Base-by-base conservation (phyloP, 2,113 vertebrate species). In the Recurvirostra avosetta region DNA sequence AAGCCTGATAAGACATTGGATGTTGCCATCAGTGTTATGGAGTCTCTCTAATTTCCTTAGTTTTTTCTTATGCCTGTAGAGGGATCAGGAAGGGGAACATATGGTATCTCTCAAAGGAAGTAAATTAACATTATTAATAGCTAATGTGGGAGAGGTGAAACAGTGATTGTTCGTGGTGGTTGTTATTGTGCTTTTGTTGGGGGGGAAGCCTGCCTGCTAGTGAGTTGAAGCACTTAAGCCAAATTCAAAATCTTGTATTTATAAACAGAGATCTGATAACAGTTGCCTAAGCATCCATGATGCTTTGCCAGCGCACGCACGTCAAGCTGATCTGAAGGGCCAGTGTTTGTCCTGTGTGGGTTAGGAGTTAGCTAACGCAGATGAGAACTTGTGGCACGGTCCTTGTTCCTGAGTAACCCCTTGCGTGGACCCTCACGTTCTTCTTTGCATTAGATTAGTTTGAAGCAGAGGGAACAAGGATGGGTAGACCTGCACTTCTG, bases 71-170 rank as follows among this genome's bases (percentile, higher is more conserved):
- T 86, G 95, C 92, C 74, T 93, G 81, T 94, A 83, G 86, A 93
- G 76, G 79, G 86, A 89, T 96, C 94, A 94, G 96, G 96, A 94
- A 96, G 55, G 95, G 76, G 81, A 96, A 86, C 92, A 87, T 93
- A 93, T 92, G 94, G 88, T 95, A 94, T 84, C 93, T 94, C 83
- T 94, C 93, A 96, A 93, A 92, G 94, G 96, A 97, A 97, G 92
- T 96, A 96, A 95, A 97, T 97, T 94, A 96, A 95, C 94, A 86
- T 94, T 97, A 96, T 96, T 95, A 97, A 97, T 95, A 96, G 94
- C 82, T 82, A 96, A 96, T 92, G 96, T 97, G 95, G 95, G 94
- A 97, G 94, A 96, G 89, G 92, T 94, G 95, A 97, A 97, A 70
- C 87, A 87, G 73, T 63, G 85, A 94, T 96, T 97, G 96, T 97